phyloP scores from a whole-genome alignment of 1,140 invertebrate genomes.

The Trachymyrmex septentrionalis region DNA sequence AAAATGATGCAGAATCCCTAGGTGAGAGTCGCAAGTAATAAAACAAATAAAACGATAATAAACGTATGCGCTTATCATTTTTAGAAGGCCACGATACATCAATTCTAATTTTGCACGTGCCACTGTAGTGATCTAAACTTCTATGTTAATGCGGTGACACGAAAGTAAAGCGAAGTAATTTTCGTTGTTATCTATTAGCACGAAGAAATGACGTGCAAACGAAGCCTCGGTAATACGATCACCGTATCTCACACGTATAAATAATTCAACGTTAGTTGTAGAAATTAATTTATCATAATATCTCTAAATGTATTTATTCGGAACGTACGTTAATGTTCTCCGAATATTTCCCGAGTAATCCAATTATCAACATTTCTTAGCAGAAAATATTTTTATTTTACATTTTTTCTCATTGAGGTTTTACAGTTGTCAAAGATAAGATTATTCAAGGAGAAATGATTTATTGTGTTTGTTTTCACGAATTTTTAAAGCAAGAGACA shows the following conservation, averaged over 20 bases:
- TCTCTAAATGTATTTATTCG: constrained; percentile 4
- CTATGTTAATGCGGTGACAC: background rate
- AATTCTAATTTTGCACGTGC: background rate
- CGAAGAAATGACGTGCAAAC: background rate
- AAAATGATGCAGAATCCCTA: background rate
- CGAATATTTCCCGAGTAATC: background rate
- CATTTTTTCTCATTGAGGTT: constrained; percentile 12
- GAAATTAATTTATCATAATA: background rate
- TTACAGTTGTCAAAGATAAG: background rate
- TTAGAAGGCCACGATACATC: background rate
- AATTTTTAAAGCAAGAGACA: background rate
- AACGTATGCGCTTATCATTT: background rate
- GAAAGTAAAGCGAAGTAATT: background rate
- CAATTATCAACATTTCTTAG: background rate
- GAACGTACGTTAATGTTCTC: background rate
- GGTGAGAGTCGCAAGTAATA: background rate
- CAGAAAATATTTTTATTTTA: background rate
- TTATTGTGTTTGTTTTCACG: background rate
- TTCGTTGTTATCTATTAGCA: background rate
- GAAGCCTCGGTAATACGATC: background rate
- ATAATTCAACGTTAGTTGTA: background rate
- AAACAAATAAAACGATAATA: constrained; percentile 10
- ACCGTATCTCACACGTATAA: background rate
- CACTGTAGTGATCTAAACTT: background rate
- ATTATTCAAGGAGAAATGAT: background rate